phyloP scores from a whole-genome alignment of 2,888 invertebrate species.

The Punctoribates punctum region DNA sequence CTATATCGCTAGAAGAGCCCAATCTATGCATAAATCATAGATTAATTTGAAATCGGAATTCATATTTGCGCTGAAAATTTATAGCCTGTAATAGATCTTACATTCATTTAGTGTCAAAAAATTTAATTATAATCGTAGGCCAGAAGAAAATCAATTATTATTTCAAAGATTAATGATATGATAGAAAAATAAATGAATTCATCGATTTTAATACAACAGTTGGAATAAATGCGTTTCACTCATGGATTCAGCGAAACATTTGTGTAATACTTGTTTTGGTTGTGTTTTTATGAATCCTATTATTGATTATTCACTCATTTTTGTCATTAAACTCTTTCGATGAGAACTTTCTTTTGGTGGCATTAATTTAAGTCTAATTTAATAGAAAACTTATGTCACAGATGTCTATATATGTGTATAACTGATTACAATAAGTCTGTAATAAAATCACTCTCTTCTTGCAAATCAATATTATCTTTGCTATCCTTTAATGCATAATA shows the following conservation, averaged over 20 bases:
- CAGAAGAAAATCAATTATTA: not conserved
- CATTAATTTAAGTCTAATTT: slow-evolving; percentile 19
- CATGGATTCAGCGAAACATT: not conserved
- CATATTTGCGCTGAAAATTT: not conserved
- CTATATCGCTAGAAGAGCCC: not conserved
- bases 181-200: not conserved
- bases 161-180: slow-evolving; percentile 10
- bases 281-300: not conserved
- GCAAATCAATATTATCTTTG: not conserved
- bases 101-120: not conserved
- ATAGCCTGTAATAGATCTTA: not conserved
- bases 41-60: too few relatives aligned
- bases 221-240: slow-evolving; percentile 5
- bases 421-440: not conserved
- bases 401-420: slow-evolving; percentile 1
- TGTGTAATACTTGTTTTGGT: slow-evolving; percentile 4
- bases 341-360: not conserved
- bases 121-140: slow-evolving; percentile 11
- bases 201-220: slow-evolving; percentile 5
- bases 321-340: not conserved
- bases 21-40: too few relatives aligned
- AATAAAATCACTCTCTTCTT: not conserved
- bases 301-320: slow-evolving; percentile 12
- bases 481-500: not conserved
- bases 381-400: not conserved